These are phyloP conservation scores for Magallana ariakensis DNA, from an alignment of 1,140 invertebrate species.

Conservation along the genomic window DNA sequence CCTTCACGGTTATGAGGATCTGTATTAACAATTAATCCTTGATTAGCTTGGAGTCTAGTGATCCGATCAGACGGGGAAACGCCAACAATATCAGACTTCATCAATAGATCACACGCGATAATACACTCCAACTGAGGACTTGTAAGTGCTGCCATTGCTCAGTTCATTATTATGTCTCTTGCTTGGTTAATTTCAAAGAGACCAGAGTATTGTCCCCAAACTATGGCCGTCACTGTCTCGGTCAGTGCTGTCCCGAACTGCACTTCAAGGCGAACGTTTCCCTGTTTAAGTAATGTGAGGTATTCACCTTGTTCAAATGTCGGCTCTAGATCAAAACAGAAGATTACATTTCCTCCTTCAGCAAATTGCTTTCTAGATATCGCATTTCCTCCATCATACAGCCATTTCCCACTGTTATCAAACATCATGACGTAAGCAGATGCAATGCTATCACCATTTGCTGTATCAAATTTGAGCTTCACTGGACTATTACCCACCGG, in stretches of 20 bases:
- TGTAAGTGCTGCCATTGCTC: constrained; percentile 29
- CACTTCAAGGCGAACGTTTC: constrained; percentile 53
- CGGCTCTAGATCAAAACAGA: constrained; percentile 53
- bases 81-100: constrained; percentile 32
- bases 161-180: constrained; percentile 36
- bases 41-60: not conserved
- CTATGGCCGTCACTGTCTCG: constrained; percentile 45
- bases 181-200: constrained; percentile 56
- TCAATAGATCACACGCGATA: constrained; percentile 53
- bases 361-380: constrained; percentile 43
- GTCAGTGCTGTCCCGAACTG: constrained; percentile 44
- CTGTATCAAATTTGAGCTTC: constrained; percentile 33
- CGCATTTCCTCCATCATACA: constrained; percentile 32
- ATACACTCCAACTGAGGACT: constrained; percentile 44
- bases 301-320: constrained; percentile 48
- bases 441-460: constrained; percentile 1
- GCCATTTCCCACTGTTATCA: constrained; percentile 40
- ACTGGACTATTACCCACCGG: constrained; percentile 46
- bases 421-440: constrained; percentile 41
- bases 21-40: constrained; percentile 56
- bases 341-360: constrained; percentile 5
- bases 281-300: constrained; percentile 49
- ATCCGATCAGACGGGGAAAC: constrained; percentile 49
- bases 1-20: not conserved
- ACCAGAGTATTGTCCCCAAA: constrained; percentile 51